Conservation (phyloP, 1,140 invertebrate genomes). For the Bombus sibiricus region DNA sequence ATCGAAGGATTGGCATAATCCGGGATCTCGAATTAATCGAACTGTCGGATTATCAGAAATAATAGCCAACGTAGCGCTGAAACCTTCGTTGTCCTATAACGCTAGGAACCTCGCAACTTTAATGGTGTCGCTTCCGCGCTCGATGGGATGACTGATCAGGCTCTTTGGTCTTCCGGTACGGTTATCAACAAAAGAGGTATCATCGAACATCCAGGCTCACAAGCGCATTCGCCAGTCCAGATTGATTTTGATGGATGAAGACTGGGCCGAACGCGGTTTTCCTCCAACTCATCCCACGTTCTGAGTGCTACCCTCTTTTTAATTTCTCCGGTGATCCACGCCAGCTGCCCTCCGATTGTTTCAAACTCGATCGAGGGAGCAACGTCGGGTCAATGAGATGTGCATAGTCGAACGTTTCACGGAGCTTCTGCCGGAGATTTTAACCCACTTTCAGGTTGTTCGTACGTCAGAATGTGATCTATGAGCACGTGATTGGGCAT, state of each 20-base stretch:
- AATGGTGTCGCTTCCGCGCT: background rate
- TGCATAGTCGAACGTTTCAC: background rate
- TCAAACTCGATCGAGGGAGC: background rate
- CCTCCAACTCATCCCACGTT: background rate
- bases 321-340: conserved; percentile 20
- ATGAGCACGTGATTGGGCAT: background rate
- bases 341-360: conserved; percentile 12
- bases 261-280: conserved; percentile 49
- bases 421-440: background rate
- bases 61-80: conserved; percentile 40
- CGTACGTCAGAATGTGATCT: conserved; percentile 1
- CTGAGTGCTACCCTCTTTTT: background rate
- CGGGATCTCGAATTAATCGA: conserved; percentile 63
- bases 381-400: conserved; percentile 27
- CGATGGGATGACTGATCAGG: background rate
- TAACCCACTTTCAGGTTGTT: background rate
- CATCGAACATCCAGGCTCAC: conserved; percentile 9
- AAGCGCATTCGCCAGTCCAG: conserved; percentile 59
- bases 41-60: conserved; percentile 57
- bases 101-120: background rate
- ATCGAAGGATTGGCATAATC: conserved; percentile 49
- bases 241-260: conserved; percentile 75
- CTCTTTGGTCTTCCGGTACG: background rate
- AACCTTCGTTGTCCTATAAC: background rate
- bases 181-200: background rate